Evolutionary conservation across 2,888 invertebrate species (phyloP).

Genomic region (Erebia epiphron): DNA sequence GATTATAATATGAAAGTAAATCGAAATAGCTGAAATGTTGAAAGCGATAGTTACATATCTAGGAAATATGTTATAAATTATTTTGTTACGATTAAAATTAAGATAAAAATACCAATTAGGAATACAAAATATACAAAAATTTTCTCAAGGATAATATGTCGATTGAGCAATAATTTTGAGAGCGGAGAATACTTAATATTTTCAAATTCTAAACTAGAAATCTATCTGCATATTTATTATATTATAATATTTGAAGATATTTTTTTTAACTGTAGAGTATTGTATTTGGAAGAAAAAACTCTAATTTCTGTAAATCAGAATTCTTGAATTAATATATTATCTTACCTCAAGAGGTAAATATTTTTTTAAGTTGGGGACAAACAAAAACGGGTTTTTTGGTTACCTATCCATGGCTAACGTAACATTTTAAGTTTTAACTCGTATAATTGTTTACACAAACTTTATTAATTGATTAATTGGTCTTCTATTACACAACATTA

Average conservation of each 20-base stretch:
- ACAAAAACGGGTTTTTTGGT: not conserved
- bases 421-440: constrained; percentile 6
- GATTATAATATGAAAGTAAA: too few species aligned
- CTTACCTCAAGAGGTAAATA: not conserved
- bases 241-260: too few species aligned
- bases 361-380: not conserved
- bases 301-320: not conserved
- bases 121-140: too few species aligned
- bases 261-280: too few species aligned
- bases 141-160: not conserved
- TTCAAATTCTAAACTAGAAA: not conserved
- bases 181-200: not conserved
- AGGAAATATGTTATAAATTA: too few species aligned
- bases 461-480: constrained; percentile 25
- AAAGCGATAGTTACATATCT: too few species aligned
- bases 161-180: not conserved
- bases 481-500: constrained; percentile 21
- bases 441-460: constrained; percentile 15
- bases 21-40: too few species aligned
- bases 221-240: not conserved
- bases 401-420: constrained; percentile 1
- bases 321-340: not conserved
- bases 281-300: too few species aligned
- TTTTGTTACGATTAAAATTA: too few species aligned
- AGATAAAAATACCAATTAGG: too few species aligned